Base-by-base conservation (phyloP, 2,888 invertebrate species). In the Nemotelus pantherinus region DNA sequence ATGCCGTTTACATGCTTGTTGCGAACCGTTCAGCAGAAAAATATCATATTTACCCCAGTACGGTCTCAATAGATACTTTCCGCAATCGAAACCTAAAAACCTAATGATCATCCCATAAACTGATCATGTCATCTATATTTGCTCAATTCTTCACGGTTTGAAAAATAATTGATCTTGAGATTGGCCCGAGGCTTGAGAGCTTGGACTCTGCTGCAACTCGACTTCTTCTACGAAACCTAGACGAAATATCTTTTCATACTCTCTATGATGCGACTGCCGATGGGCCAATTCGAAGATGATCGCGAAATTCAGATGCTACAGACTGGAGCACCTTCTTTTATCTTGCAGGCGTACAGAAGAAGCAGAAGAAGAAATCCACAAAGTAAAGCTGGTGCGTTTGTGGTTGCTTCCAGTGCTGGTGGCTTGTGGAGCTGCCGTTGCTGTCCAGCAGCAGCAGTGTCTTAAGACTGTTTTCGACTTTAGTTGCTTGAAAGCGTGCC, bases 401-500 rank as follows among this genome's bases (percentile, higher is more conserved):
- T 68, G 45, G 58, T 43, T 71, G 71, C 72, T 60, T 60, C 58
- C 72, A 60, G 60, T 60, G 53, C 55, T 70, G 70, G 70, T 55
- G 25, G 25, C 53, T 70, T 25, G 63, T 63, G n/a, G 5, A 5
- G 41, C 41, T 7, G 9, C 25, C 6, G 63, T 9, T 63, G 70
- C 53, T n/a, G 39, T 67, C 25, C n/a, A 47, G 45, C 25, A n/a
- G 41, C 58, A 39, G 5, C 74, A 60, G 45, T 10, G 63, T 74
- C 74, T 74, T 74, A 76, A 72, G 60, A 64, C 45, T 25, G 55
- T 65, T 76, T 76, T 76, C 57, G 7, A 70, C 76, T 80, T 80
- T 78, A 80, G 79, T 80, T 78, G 75, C 77, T 76, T 68, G 71
- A 77, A 80, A 80, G 79, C 79, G 77, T 77, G 78, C 79, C 77